Conservation (phyloP, 2,113 vertebrate species). For the Pantherophis guttatus region DNA sequence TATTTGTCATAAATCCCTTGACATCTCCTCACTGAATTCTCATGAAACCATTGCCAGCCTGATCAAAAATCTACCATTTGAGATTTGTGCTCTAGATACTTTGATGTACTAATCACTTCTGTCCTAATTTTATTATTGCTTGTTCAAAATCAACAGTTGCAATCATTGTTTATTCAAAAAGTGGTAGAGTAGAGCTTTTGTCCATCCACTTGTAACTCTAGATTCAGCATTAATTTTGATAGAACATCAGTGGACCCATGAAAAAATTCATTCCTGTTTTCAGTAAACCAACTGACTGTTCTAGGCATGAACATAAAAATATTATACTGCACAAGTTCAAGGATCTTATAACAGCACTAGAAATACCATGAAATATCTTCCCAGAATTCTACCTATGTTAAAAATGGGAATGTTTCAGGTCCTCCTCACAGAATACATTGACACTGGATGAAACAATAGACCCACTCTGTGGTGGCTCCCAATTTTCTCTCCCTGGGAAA, state of each 20-base stretch:
- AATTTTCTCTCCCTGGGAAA: background rate
- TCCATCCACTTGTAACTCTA: background rate
- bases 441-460: background rate
- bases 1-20: slow-evolving; percentile 3
- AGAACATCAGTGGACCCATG: background rate
- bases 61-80: slow-evolving; percentile 4
- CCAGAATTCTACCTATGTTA: background rate
- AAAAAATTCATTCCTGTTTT: background rate
- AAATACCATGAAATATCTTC: background rate
- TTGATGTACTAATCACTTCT: slow-evolving; percentile 2
- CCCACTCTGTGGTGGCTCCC: background rate
- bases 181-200: background rate
- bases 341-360: background rate
- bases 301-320: background rate
- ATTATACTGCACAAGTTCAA: background rate
- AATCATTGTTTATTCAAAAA: background rate
- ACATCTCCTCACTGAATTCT: slow-evolving; percentile 15
- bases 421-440: background rate
- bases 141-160: background rate
- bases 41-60: background rate
- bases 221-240: background rate
- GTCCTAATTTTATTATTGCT: background rate
- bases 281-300: background rate
- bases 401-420: background rate
- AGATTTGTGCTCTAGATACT: background rate